Evolutionary conservation across 2,797 vertebrate species (phyloP), one percentile per base, ranked within the genome.

Genomic region (Acanthis flammea): DNA sequence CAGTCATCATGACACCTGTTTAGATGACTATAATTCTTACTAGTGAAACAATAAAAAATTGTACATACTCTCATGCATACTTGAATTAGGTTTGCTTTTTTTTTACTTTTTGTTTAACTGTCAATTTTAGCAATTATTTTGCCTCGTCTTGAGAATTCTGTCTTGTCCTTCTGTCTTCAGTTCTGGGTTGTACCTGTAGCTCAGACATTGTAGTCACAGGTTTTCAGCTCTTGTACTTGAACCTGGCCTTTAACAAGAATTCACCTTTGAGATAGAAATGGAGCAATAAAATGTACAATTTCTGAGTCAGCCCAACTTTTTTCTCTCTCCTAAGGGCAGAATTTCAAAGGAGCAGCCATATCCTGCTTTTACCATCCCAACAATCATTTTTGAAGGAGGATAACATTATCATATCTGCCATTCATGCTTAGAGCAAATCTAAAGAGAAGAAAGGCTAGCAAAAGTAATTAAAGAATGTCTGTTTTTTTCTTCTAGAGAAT

Each of bases 321-420:
- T 80, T 66, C 47, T 73, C 14, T 85, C 10, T 87, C 67, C 42
- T 82, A 50, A 84, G 39, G 63, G 85, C 21, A 87, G 51, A 84
- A 42, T 84, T 97, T 88, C 54, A 79, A 92, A 93, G 78, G 60
- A 94, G 53, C n/a, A 61, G 27, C 22, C n/a, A 42, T 73, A 78
- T 55, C 41, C 33, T 57, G 19, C 25, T 82, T 75, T 50, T 79
- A 8, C 5, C 2, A 82, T 72, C 84, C 54, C 51, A 90, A 75
- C 30, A 67, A 70, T 71, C 1, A 77, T 90, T 94, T 95, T 65
- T 23, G 70, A 61, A 42, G 27, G 25, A 92, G 35, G 48, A 82
- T 73, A 92, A 74, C 19, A 30, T 81, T 92, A 81, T 70, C 67
- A 39, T 75, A 63, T 82, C 72, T 78, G 27, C 0, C 0, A 76